These are phyloP conservation scores for Salvelinus alpinus DNA, from an alignment of 2,113 vertebrate genomes.

Conservation along the genomic window DNA sequence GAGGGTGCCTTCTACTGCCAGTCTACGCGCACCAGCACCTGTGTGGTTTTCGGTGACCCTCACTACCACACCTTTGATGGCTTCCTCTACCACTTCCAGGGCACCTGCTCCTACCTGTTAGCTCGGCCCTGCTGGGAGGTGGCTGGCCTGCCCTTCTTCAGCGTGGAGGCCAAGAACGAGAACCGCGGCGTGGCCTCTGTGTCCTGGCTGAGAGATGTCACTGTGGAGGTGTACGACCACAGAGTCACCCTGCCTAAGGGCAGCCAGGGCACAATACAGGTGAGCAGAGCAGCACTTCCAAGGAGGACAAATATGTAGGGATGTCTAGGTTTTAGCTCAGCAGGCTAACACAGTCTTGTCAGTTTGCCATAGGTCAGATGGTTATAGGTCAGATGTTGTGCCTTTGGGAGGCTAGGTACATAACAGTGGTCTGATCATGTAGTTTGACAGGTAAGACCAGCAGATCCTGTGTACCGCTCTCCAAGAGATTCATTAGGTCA, in stretches of 20 bases:
- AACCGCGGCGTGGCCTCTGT: constrained; percentile 87
- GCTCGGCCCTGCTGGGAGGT: constrained; percentile 91
- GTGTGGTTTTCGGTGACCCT: constrained; percentile 95
- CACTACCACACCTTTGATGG: constrained; percentile 99
- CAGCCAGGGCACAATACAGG: constrained; percentile 87
- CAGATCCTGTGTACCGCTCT: no score
- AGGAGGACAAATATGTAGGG: background rate
- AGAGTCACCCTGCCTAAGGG: constrained; percentile 88
- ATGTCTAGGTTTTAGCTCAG: no score
- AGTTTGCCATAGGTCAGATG: no score
- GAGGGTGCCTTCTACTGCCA: constrained; percentile 90
- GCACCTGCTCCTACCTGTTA: constrained; percentile 94
- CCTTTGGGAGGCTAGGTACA: no score
- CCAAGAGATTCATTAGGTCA: no score
- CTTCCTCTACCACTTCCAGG: constrained; percentile 98
- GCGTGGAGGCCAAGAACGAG: constrained; percentile 96
- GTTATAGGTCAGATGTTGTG: background rate
- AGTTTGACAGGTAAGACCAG: no score
- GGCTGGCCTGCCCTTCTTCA: constrained; percentile 89
- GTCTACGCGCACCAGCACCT: constrained; percentile 91
- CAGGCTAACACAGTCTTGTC: no score
- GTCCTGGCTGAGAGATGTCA: constrained; percentile 93
- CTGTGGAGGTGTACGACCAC: constrained; percentile 91
- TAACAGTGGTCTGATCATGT: no score
- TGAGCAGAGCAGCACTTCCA: constrained; percentile 52